Percentiles rank a stretch among this genome's conserved stretches.
Conservation (phyloP, 2,113 vertebrate species). For the Choloepus hoffmanni region DNA sequence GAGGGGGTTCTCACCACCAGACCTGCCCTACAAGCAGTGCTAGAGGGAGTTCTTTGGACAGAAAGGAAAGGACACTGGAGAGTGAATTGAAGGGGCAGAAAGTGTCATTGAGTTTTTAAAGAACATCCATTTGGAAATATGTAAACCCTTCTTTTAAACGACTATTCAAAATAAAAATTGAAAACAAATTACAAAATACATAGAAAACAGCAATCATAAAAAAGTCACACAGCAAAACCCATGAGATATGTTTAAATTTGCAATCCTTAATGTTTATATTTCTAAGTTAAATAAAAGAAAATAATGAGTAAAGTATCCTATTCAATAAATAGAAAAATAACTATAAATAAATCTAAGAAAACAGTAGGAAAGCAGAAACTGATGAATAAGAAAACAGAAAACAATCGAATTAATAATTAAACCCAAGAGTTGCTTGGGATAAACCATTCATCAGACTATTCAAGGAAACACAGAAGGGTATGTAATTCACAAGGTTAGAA, state of each 20-base stretch:
- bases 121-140: background rate
- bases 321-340: background rate
- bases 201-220: slow-evolving; percentile 12
- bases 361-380: background rate
- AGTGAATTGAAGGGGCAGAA: no score
- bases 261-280: background rate
- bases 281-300: background rate
- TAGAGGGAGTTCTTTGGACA: no score
- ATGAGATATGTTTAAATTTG: background rate
- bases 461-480: background rate
- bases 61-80: no score
- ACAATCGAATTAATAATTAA: background rate
- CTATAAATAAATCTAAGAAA: background rate
- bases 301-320: background rate
- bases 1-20: no score
- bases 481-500: background rate
- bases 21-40: no score
- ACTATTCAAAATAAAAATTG: background rate
- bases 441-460: background rate
- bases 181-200: background rate
- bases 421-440: background rate
- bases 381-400: background rate
- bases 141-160: background rate
- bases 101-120: background rate
- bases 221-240: background rate